Evolutionary conservation across 2,797 vertebrate genomes (phyloP), one percentile per base, ranked within the genome.

Genomic region (Mycteria americana): DNA sequence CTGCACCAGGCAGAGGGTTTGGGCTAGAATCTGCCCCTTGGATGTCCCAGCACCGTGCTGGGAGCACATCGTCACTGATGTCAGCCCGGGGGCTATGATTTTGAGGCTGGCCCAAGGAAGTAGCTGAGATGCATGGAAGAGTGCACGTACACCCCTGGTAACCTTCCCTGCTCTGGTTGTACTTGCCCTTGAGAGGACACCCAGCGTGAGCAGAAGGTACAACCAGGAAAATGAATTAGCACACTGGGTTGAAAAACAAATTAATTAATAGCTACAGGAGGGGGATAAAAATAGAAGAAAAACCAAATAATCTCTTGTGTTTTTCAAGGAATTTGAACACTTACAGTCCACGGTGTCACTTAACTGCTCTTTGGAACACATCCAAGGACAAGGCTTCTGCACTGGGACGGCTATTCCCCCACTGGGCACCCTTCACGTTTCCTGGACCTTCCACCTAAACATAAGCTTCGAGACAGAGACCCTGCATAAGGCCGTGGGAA

Each of bases 61-160:
- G 56, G 48, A 54, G 28, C 7, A 1, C 10, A 2, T 7, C 2
- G 1, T 24, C 62, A 28, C 22, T 3, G 2, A 2, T 4, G 17
- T 4, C 84, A 46, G 39, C 59, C 16, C 5, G 1, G 23, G 46
- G 35, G 21, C 13, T 7, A 1, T 0, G 13, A 13, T 19, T 48
- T 18, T 45, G 54, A 65, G 48, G 35, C 17, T 6, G 13, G 25
- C 7, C 31, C 41, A 10, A 18, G 56, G 33, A 31, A 14, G 35
- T 0, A 19, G 43, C 30, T 3, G 56, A n/a, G 18, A 27, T 3
- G 33, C 4, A 6, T 3, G 10, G 1, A 2, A 31, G 41, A 30
- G 31, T 4, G 18, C 22, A 33, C 3, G 1, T 12, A 27, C 24
- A 12, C 8, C 50, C 15, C 30, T 8, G 1, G 10, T 4, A 33